Evolutionary conservation across 2,113 vertebrate species (phyloP).

Genomic region (Limanda limanda): DNA sequence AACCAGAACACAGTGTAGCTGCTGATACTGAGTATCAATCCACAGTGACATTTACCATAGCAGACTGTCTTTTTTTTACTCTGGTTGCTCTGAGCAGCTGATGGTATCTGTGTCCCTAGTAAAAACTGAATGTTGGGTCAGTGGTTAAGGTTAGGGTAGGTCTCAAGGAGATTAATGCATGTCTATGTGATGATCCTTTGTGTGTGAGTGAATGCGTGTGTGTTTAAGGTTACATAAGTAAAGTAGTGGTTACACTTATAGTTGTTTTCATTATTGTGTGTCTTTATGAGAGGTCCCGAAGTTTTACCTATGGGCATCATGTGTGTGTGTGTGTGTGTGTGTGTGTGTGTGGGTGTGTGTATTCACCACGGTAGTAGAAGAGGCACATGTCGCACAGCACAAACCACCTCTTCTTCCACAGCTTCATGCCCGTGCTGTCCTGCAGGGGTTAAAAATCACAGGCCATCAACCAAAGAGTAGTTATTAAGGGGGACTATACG

Average conservation of each 20-base stretch:
- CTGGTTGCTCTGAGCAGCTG: too few species aligned
- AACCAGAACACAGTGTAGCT: too few species aligned
- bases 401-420: conserved; percentile 99
- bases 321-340: neutral
- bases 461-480: neutral
- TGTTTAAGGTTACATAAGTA: neutral
- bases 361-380: conserved; percentile 96
- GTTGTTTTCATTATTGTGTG: too few species aligned
- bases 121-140: neutral
- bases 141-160: neutral
- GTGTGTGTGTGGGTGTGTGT: conserved; percentile 28
- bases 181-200: neutral
- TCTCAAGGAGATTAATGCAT: neutral
- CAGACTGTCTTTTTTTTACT: too few species aligned
- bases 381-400: conserved; percentile 97
- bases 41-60: too few species aligned
- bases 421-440: conserved; percentile 98
- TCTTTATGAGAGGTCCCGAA: too few species aligned
- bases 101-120: too few species aligned
- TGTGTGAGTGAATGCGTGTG: conserved; percentile 27
- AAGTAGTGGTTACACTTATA: too few species aligned
- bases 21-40: too few species aligned
- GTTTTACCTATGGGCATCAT: too few species aligned
- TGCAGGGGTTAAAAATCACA: conserved; percentile 68
- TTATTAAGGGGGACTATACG: neutral